Conservation (phyloP, 2,797 vertebrate species). For the Helicolenus hilgendorfi region DNA sequence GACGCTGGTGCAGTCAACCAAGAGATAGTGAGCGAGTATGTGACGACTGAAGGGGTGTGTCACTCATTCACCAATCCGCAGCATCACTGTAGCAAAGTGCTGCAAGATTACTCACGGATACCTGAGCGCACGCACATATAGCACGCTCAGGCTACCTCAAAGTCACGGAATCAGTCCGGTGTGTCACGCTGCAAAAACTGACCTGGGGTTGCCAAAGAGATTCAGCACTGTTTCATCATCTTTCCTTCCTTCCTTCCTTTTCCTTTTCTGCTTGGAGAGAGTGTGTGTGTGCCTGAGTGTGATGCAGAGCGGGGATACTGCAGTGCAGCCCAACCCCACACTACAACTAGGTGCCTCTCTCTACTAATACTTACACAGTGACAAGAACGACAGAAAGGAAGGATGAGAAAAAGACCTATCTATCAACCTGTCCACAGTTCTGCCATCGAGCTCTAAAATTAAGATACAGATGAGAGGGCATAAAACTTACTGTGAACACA, state of each 20-base stretch:
- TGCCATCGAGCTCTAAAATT: not conserved
- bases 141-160: not conserved
- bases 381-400: not conserved
- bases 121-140: constrained; percentile 5
- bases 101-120: constrained; percentile 71
- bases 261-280: not conserved
- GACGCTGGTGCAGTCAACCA: constrained; percentile 64
- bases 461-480: not conserved
- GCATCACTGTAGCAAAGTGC: constrained; percentile 69
- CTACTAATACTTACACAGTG: constrained; percentile 23
- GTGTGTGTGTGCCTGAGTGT: not conserved
- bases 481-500: constrained; percentile 96
- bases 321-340: constrained; percentile 77
- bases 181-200: constrained; percentile 7
- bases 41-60: constrained; percentile 81
- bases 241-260: not conserved
- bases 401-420: not conserved
- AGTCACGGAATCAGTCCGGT: not conserved
- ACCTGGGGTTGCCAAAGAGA: not conserved
- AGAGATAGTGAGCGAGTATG: constrained; percentile 32
- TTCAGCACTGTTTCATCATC: not conserved
- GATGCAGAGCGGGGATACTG: constrained; percentile 76
- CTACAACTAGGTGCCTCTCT: constrained; percentile 15
- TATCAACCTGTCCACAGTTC: not conserved
- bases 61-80: constrained; percentile 64